phyloP scores from a whole-genome alignment of 2,797 vertebrate genomes.

The Darevskia nairensis region DNA sequence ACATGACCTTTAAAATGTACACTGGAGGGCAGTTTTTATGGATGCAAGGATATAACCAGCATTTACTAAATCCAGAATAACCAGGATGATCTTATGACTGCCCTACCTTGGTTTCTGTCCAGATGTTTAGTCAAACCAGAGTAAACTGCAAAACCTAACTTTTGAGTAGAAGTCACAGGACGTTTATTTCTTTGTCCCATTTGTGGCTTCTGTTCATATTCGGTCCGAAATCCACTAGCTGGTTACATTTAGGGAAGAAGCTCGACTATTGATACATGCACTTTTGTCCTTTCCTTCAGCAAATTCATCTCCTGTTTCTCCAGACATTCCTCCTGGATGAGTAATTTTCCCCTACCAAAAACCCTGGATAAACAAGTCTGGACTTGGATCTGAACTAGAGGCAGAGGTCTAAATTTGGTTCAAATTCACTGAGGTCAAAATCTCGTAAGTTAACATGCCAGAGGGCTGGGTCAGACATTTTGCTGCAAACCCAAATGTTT shows the following conservation, averaged over 20 bases:
- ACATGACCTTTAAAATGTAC: neutral
- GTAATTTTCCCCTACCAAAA: slow-evolving; percentile 25
- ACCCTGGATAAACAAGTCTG: slow-evolving; percentile 5
- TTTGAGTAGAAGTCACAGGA: neutral
- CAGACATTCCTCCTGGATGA: slow-evolving; percentile 34
- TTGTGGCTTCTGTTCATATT: neutral
- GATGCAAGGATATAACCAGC: neutral
- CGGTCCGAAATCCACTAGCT: slow-evolving; percentile 22
- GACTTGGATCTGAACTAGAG: neutral
- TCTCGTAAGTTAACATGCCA: neutral
- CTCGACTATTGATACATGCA: neutral
- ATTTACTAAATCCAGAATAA: neutral
- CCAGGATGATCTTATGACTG: neutral
- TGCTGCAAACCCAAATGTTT: neutral
- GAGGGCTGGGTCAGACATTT: neutral
- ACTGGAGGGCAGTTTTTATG: neutral
- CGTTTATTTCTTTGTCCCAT: neutral
- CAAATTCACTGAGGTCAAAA: neutral
- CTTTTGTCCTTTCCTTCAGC: slow-evolving; percentile 28
- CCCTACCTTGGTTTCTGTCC: neutral
- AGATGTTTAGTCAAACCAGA: neutral
- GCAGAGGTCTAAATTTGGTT: neutral
- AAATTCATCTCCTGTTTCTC: slow-evolving; percentile 34
- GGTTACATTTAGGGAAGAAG: slow-evolving; percentile 1
- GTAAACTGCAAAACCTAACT: neutral